Base-by-base conservation (phyloP, 2,888 invertebrate species). In the Tipula vernalis region DNA sequence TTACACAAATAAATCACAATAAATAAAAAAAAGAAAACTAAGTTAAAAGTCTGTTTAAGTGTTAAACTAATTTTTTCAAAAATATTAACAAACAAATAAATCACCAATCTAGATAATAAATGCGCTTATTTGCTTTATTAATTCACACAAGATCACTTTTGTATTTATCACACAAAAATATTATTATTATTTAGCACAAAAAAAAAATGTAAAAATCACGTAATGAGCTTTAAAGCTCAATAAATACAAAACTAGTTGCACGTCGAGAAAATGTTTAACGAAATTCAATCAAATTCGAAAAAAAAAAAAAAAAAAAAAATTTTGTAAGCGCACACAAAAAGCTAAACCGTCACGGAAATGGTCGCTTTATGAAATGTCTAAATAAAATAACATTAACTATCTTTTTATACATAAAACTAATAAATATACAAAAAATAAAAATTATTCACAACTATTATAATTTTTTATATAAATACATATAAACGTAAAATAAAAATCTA, bases 391-490 rank as follows among this genome's bases (percentile, higher is more conserved):
- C 28, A 13, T 28, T 28, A 28, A 71, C 71, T 71, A 28, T 18
- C 71, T 71, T 71, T 71, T 71, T 71, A 71, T 71, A 71, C 71
- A 71, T 71, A 71, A 71, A 71, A 71, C 71, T 71, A 71, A 71
- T 71, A 71, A 71, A 71, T 71, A 0, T 2, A 57, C 18, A 8
- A 71, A 57, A 57, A 6, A 57, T 28, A 71, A 71, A 51, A 51
- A 51, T 15, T 71, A 71, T 28, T 71, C 18, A 71, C 71, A 71
- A 71, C 71, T 71, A 71, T 51, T 51, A 51, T 18, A 3, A 28
- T 71, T 71, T 71, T n/a, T 47, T 51, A 51, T 51, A 51, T 6
- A 51, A 51, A 51, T 51, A 15, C 15, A 51, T 4, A 39, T 3
- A 57, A 57, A 57, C 4, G 5, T 15, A 57, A n/a, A 57, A 39